Evolutionary conservation across 2,888 invertebrate genomes (phyloP).

Genomic region (Zhuqinia jingwanae): DNA sequence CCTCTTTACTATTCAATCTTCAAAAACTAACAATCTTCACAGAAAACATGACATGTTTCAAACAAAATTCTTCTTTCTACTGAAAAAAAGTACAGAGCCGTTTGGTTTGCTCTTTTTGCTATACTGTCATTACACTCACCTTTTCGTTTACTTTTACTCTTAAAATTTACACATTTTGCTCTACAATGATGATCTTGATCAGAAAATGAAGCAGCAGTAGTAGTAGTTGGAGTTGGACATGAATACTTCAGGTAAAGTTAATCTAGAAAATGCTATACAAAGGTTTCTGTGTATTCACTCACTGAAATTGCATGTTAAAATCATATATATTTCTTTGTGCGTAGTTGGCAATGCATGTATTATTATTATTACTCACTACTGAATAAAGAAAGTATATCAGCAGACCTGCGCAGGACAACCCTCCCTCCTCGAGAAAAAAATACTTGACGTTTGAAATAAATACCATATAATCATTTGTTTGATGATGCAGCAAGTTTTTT

Average conservation of each 20-base stretch:
- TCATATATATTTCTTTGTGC: conserved; percentile 1
- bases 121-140: not conserved
- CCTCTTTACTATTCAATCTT: not conserved
- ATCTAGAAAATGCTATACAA: conserved; percentile 50
- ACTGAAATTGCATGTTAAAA: conserved; percentile 45
- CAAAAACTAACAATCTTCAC: conserved; percentile 67
- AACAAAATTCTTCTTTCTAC: conserved; percentile 59
- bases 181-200: not conserved
- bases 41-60: conserved; percentile 61
- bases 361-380: not conserved
- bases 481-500: conserved; percentile 61
- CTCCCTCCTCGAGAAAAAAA: conserved; percentile 49
- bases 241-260: conserved; percentile 46
- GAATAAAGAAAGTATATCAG: conserved; percentile 21
- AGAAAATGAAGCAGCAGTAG: not conserved
- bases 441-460: conserved; percentile 61
- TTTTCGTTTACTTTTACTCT: conserved; percentile 21
- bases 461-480: conserved; percentile 60
- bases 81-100: conserved; percentile 17
- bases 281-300: conserved; percentile 42
- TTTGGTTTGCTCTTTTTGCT: not conserved
- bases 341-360: conserved; percentile 26
- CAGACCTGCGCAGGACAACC: conserved; percentile 31
- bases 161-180: not conserved
- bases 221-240: not conserved